Conservation (phyloP, 2,888 invertebrate genomes). For the Drosophila villosipedis region DNA sequence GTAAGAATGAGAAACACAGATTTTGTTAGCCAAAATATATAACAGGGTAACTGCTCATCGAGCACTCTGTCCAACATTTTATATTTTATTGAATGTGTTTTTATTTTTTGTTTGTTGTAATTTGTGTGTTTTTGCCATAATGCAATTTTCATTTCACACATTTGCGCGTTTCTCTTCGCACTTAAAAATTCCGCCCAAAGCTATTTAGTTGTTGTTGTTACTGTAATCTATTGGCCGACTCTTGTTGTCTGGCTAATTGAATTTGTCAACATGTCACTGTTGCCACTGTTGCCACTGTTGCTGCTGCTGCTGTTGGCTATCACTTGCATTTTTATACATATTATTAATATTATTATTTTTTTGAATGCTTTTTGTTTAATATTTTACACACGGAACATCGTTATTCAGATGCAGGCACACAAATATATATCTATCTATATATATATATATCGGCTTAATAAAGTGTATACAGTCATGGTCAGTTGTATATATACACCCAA, state of each 20-base stretch:
- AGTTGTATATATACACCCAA: conserved; percentile 12
- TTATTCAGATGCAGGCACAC: conserved; percentile 46
- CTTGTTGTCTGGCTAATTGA: conserved; percentile 63
- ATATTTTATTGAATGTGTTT: not conserved
- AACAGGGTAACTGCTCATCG: not conserved
- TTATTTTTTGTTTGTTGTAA: not conserved
- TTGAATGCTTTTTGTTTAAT: conserved; percentile 10
- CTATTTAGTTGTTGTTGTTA: conserved; percentile 19
- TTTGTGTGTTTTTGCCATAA: conserved; percentile 15
- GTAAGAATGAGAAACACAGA: too few species aligned
- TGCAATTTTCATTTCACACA: conserved; percentile 39
- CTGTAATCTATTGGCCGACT: conserved; percentile 45
- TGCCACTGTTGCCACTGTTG: conserved; percentile 1
- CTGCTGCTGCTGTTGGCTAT: conserved; percentile 42
- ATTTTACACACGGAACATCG: conserved; percentile 47
- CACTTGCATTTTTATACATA: conserved; percentile 50
- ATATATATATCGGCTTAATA: conserved; percentile 6
- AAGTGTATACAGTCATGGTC: conserved; percentile 10
- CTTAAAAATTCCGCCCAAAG: conserved; percentile 10
- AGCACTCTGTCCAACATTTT: not conserved
- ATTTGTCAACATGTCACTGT: conserved; percentile 64
- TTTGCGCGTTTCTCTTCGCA: conserved; percentile 18
- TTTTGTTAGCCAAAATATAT: too few species aligned
- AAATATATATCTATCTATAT: not conserved
- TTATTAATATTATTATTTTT: conserved; percentile 12